Percentiles rank a stretch among this genome's conserved stretches.
phyloP scores from a whole-genome alignment of 1,140 invertebrate genomes.

The Bombus huntii region DNA sequence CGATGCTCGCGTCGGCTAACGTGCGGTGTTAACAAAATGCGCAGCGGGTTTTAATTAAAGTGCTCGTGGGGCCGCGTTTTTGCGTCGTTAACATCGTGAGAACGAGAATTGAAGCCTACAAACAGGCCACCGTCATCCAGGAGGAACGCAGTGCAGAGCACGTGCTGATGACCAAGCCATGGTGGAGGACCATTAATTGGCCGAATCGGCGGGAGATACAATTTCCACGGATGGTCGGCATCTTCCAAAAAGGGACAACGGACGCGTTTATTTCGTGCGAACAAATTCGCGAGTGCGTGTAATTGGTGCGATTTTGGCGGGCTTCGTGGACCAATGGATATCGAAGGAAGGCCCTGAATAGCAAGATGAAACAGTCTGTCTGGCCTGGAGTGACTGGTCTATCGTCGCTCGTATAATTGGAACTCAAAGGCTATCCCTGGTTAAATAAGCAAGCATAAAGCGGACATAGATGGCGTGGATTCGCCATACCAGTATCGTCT shows the following conservation, averaged over 20 bases:
- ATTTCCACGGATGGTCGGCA: slow-evolving; percentile 1
- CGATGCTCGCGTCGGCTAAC: slow-evolving; percentile 36
- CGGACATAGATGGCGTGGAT: not conserved
- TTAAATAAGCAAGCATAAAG: slow-evolving; percentile 32
- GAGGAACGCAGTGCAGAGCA: slow-evolving; percentile 12
- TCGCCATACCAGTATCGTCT: not conserved
- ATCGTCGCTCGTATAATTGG: slow-evolving; percentile 14
- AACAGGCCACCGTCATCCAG: not conserved
- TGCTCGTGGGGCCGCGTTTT: not conserved
- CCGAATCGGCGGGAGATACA: slow-evolving; percentile 35
- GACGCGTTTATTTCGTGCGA: slow-evolving; percentile 25
- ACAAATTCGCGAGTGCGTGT: slow-evolving; percentile 18
- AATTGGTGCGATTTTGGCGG: slow-evolving; percentile 31
- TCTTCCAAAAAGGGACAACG: not conserved
- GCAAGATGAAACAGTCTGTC: slow-evolving; percentile 19
- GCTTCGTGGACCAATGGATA: not conserved
- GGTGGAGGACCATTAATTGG: slow-evolving; percentile 36
- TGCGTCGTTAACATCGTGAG: slow-evolving; percentile 57
- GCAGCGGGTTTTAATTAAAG: slow-evolving; percentile 66
- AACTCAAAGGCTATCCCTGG: slow-evolving; percentile 23
- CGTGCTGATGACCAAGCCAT: not conserved
- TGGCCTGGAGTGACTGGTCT: not conserved
- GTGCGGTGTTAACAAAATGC: slow-evolving; percentile 53
- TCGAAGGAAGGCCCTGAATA: not conserved
- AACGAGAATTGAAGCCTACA: slow-evolving; percentile 57